Percentiles rank a stretch among this genome's conserved stretches.
phyloP scores from a whole-genome alignment of 2,797 vertebrate species.

The Sternotherus odoratus region DNA sequence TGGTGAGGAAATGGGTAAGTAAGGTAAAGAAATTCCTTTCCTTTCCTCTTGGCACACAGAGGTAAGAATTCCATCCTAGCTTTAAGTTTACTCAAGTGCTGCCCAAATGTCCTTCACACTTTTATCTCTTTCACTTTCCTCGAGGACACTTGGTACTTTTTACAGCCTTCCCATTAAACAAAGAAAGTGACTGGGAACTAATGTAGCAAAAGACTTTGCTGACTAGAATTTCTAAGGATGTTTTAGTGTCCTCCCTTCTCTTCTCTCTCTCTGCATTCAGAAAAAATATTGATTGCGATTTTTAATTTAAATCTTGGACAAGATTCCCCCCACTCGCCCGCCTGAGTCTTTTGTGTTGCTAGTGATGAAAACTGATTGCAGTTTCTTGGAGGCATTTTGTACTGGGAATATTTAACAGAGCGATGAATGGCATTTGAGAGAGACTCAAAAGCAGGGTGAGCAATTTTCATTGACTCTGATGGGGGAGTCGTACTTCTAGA shows the following conservation, averaged over 20 bases:
- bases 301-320: constrained; percentile 53
- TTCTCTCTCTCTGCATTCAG: neutral
- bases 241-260: constrained; percentile 3
- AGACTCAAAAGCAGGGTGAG: neutral
- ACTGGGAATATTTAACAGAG: neutral
- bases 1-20: neutral
- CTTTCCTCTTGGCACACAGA: neutral
- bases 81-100: neutral
- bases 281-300: constrained; percentile 23
- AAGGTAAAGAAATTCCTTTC: neutral
- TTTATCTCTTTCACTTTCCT: neutral
- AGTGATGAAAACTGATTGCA: fast-evolving
- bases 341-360: neutral
- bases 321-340: neutral
- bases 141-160: neutral
- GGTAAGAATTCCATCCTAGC: fast-evolving
- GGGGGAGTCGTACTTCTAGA: neutral
- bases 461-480: neutral
- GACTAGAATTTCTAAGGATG: constrained; percentile 35
- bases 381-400: neutral
- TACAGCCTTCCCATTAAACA: neutral
- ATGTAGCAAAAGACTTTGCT: constrained; percentile 53
- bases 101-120: neutral
- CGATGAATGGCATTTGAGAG: neutral
- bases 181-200: neutral